A percentile compares a stretch with the other conserved stretches of the same genome.
Conservation (phyloP, 2,888 invertebrate genomes). For the Athetis lepigone region DNA sequence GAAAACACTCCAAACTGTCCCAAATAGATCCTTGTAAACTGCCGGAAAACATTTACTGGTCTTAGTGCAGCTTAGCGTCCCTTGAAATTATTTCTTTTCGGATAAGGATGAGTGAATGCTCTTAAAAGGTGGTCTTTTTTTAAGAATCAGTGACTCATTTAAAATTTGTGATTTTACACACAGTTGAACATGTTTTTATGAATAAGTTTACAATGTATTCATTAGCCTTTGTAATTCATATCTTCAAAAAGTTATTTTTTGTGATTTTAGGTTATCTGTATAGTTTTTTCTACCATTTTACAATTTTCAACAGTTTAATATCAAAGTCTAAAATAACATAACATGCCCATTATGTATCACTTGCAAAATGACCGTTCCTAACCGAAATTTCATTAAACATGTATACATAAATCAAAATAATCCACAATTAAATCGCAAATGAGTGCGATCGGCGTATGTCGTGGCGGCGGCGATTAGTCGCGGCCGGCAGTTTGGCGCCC, state of each 20-base stretch:
- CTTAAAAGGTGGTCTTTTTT: neutral
- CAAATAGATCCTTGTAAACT: constrained; percentile 46
- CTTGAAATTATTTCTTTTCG: constrained; percentile 20
- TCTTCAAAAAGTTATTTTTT: too few species aligned
- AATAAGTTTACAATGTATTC: neutral
- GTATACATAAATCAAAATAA: constrained; percentile 53
- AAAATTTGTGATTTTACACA: neutral
- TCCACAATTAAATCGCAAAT: constrained; percentile 60
- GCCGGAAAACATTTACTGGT: constrained; percentile 50
- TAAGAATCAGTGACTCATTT: neutral
- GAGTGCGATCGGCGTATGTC: constrained; percentile 58
- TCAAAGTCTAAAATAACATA: too few species aligned
- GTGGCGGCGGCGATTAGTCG: constrained; percentile 72
- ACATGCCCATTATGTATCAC: neutral
- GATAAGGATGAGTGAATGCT: neutral
- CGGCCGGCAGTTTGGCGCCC: constrained; percentile 71
- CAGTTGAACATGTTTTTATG: neutral
- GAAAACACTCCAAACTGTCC: constrained; percentile 58
- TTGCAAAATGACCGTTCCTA: constrained; percentile 2
- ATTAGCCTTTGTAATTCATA: too few species aligned
- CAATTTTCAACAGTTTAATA: too few species aligned
- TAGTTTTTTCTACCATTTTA: neutral
- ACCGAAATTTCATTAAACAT: constrained; percentile 1
- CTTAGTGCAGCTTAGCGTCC: constrained; percentile 53
- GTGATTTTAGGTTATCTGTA: too few species aligned